A percentile compares a stretch with the other conserved stretches of the same genome.
These are phyloP conservation scores for Labeo calbasu DNA, from an alignment of 2,797 vertebrate species.

Conservation along the genomic window DNA sequence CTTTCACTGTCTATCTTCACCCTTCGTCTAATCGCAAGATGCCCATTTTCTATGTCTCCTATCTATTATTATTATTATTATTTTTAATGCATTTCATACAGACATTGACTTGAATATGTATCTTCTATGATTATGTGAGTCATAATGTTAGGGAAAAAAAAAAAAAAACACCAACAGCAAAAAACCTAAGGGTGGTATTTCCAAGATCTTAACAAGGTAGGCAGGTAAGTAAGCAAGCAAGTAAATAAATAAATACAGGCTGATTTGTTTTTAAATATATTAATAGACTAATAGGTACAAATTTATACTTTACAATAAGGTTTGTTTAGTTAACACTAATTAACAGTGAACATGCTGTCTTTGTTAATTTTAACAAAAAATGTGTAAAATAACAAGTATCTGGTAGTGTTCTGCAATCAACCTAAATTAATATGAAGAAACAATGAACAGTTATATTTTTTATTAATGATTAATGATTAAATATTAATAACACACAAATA, in stretches of 20 bases:
- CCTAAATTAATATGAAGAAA: background rate
- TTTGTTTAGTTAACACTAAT: background rate
- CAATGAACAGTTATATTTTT: background rate
- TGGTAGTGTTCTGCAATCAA: background rate
- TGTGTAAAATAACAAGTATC: background rate
- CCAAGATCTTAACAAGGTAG: background rate
- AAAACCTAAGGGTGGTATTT: background rate
- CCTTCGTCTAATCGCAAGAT: constrained; percentile 8
- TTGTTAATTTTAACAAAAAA: background rate
- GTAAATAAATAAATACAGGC: too few species aligned
- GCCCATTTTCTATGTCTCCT: background rate
- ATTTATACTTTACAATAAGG: background rate
- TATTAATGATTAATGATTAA: background rate
- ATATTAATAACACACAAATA: background rate
- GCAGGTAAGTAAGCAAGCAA: too few species aligned
- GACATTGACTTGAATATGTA: background rate
- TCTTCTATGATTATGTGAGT: background rate
- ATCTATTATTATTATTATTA: background rate
- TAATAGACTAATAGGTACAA: background rate
- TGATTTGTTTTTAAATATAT: background rate
- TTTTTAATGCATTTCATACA: background rate
- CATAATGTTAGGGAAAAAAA: background rate
- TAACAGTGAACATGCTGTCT: background rate
- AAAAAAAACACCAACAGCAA: background rate
- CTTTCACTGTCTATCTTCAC: constrained; percentile 14